A percentile compares a stretch with the other conserved stretches of the same genome.
Conservation (phyloP, 2,888 invertebrate genomes). For the Carterocephalus palaemon region DNA sequence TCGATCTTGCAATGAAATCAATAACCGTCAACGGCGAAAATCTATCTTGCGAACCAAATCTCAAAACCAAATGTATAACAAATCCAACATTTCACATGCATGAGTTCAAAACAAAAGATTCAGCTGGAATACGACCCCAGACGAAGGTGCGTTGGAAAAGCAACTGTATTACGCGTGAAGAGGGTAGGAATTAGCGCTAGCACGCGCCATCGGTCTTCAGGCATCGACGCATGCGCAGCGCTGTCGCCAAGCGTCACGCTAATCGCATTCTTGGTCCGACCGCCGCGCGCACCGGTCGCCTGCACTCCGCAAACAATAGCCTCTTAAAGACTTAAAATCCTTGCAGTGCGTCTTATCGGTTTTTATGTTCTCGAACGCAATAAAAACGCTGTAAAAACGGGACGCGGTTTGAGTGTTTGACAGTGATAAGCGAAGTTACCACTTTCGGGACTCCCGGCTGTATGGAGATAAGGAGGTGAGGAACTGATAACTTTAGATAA, state of each 20-base stretch:
- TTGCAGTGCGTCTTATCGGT: conserved; percentile 42
- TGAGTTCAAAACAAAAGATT: conserved; percentile 14
- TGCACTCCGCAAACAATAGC: conserved; percentile 23
- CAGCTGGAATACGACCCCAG: conserved; percentile 22
- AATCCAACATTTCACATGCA: neutral
- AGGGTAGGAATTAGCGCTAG: conserved; percentile 1
- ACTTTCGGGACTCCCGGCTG: conserved; percentile 53
- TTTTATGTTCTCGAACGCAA: conserved; percentile 49
- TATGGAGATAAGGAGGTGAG: conserved; percentile 75
- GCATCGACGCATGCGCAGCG: conserved; percentile 54
- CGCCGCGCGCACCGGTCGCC: conserved; percentile 48
- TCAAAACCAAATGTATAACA: neutral
- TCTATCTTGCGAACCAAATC: neutral
- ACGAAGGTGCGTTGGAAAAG: neutral
- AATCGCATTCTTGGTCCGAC: conserved; percentile 54
- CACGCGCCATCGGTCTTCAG: conserved; percentile 13
- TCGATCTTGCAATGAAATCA: too few species aligned
- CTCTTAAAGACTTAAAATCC: conserved; percentile 25
- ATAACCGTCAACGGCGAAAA: too few species aligned
- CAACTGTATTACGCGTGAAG: neutral
- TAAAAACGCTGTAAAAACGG: conserved; percentile 42
- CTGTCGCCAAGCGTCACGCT: conserved; percentile 40
- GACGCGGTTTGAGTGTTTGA: conserved; percentile 48
- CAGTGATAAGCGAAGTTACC: conserved; percentile 58
- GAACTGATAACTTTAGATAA: conserved; percentile 72